phyloP scores from a whole-genome alignment of 2,113 vertebrate species.

The Seriola rivoliana region DNA sequence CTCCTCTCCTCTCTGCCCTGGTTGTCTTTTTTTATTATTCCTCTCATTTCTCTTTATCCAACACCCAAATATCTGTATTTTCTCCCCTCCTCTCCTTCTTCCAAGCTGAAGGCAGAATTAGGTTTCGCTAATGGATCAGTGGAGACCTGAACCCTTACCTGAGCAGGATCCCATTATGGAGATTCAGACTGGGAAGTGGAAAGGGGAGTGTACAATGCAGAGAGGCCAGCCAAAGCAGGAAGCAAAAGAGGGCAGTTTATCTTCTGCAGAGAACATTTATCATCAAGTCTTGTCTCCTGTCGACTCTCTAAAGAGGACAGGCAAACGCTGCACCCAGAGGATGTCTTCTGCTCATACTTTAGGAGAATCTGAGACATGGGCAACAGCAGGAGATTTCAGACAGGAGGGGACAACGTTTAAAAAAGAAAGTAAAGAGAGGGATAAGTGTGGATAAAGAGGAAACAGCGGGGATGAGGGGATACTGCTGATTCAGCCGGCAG shows the following conservation, averaged over 20 bases:
- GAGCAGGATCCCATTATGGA: constrained; percentile 15
- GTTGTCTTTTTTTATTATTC: constrained; percentile 13
- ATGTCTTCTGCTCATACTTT: neutral
- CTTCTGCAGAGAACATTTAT: constrained; percentile 28
- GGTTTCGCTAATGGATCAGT: constrained; percentile 37
- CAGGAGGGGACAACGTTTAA: constrained; percentile 1
- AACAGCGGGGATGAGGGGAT: neutral
- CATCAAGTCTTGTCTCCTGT: constrained; percentile 13
- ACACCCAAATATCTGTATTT: neutral
- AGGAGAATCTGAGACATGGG: constrained; percentile 7
- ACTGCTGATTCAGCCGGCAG: constrained; percentile 36
- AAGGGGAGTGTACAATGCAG: neutral
- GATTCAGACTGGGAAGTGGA: constrained; percentile 18
- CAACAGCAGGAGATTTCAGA: constrained; percentile 11
- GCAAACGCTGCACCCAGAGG: constrained; percentile 24
- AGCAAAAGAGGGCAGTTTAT: constrained; percentile 2
- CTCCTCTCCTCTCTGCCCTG: neutral
- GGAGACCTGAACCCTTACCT: constrained; percentile 13
- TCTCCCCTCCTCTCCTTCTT: neutral
- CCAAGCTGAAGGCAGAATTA: constrained; percentile 13
- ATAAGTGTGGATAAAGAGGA: neutral
- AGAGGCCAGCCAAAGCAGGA: constrained; percentile 21
- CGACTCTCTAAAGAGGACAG: neutral
- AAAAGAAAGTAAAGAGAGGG: neutral
- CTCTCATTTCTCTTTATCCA: constrained; percentile 27